These are phyloP conservation scores for Neotoma lepida DNA, from an alignment of 2,113 vertebrate species.

Conservation along the genomic window DNA sequence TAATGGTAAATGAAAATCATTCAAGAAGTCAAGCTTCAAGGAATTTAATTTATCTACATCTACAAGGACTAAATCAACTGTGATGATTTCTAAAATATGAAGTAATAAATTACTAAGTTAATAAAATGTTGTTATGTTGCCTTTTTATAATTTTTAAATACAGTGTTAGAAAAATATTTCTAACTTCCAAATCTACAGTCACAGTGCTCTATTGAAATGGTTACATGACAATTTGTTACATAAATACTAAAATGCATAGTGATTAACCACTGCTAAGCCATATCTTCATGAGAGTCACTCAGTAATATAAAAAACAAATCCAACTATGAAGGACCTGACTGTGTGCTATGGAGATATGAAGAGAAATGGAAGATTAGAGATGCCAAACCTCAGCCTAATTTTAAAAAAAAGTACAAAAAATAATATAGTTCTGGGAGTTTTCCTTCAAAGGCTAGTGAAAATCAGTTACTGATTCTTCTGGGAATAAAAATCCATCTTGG, in stretches of 20 bases:
- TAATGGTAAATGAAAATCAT: constrained; percentile 17
- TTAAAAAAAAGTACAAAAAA: not conserved
- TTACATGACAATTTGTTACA: constrained; percentile 4
- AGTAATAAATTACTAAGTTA: constrained; percentile 21
- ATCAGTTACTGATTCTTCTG: not conserved
- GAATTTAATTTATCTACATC: constrained; percentile 18
- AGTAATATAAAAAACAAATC: not conserved
- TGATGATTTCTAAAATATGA: constrained; percentile 26
- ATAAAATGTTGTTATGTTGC: not conserved
- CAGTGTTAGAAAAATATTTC: constrained; percentile 14
- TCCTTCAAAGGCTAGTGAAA: constrained; percentile 34
- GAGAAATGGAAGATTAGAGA: not conserved
- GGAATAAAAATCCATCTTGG: not conserved
- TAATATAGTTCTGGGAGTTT: not conserved
- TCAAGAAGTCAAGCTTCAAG: not conserved
- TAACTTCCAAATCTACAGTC: not conserved
- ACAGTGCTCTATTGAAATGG: not conserved
- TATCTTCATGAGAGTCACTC: not conserved
- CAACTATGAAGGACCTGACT: not conserved
- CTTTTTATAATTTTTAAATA: not conserved
- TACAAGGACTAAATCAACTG: constrained; percentile 24
- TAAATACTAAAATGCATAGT: constrained; percentile 18
- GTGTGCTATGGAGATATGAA: not conserved
- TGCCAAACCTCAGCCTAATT: not conserved
- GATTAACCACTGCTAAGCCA: not conserved